Evolutionary conservation across 2,797 vertebrate species (phyloP).

Genomic region (Cyprinella venusta): DNA sequence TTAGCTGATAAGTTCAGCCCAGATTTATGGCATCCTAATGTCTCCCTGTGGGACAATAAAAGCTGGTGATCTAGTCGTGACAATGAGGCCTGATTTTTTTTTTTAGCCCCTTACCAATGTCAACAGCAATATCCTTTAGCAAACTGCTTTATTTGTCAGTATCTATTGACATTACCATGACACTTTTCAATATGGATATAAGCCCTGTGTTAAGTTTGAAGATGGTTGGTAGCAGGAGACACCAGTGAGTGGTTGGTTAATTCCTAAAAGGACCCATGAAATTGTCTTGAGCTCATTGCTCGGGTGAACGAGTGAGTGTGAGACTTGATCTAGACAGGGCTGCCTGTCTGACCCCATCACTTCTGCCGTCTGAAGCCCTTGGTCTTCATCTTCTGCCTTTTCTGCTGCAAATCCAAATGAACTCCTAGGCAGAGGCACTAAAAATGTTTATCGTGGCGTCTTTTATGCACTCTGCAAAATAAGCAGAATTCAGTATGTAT

Average conservation of each 20-base stretch:
- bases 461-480: neutral
- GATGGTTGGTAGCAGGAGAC: neutral
- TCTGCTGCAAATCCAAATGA: neutral
- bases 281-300: neutral
- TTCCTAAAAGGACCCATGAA: neutral
- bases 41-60: conserved; percentile 27
- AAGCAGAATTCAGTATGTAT: conserved; percentile 24
- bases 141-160: conserved; percentile 1
- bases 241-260: neutral
- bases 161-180: conserved; percentile 9
- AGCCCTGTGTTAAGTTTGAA: neutral
- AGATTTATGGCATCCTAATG: conserved; percentile 24
- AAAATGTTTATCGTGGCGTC: neutral
- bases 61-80: conserved; percentile 1
- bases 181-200: neutral
- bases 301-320: conserved; percentile 6
- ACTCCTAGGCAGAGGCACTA: neutral
- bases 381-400: neutral
- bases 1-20: conserved; percentile 41
- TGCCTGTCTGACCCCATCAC: neutral
- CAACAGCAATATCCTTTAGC: neutral
- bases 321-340: conserved; percentile 24
- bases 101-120: neutral
- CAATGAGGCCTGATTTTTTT: neutral
- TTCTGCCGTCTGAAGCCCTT: neutral